Base-by-base conservation (phyloP, 1,140 invertebrate species). In the Mactra quadrangularis region DNA sequence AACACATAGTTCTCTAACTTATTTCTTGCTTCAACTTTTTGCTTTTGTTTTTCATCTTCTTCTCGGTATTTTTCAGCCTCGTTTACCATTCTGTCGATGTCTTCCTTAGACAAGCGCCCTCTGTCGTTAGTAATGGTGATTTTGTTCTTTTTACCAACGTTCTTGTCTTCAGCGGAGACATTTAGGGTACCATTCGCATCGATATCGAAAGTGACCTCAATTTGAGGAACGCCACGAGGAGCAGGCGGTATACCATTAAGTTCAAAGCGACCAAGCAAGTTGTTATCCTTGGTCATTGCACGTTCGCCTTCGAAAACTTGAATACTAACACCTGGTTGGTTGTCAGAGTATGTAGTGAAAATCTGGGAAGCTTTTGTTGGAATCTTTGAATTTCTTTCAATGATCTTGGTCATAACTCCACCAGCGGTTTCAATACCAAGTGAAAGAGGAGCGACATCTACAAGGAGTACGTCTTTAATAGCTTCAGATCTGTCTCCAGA, bases 211-310 rank as follows among this genome's bases (percentile, higher is more conserved):
- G 94, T 94, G 19, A 95, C 90, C 57, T 92, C 91, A 59, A 93
- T 97, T 76, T 87, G 83, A 38, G 97, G 97, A 0, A 98, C 97
- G 71, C 97, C 97, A 62, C 97, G 95, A 0, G 97, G 97, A 83
- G 97, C 97, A 11, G 97, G 97, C 35, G 97, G 97, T 87, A 98
- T 98, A 53, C 97, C 97, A 76, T 96, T 96, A 19, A 99, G 94
- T 89, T 98, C 97, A 93, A 99, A 98, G 92, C 97, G 97, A 71
- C 97, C 97, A 57, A 98, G 94, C 1, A 98, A 93, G 91, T 98
- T 97, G 86, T 94, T 94, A 88, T 95, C 94, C 87, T 94, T 95
- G 47, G 94, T 95, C 94, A 94, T 94, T 19, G 94, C 92, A 27
- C 94, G 88, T 87, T 94, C 94, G 15, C 94, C 94, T 88, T 94